Base-by-base conservation (phyloP, 2,888 invertebrate genomes). In the Ashinkailepas kermadecensis region DNA sequence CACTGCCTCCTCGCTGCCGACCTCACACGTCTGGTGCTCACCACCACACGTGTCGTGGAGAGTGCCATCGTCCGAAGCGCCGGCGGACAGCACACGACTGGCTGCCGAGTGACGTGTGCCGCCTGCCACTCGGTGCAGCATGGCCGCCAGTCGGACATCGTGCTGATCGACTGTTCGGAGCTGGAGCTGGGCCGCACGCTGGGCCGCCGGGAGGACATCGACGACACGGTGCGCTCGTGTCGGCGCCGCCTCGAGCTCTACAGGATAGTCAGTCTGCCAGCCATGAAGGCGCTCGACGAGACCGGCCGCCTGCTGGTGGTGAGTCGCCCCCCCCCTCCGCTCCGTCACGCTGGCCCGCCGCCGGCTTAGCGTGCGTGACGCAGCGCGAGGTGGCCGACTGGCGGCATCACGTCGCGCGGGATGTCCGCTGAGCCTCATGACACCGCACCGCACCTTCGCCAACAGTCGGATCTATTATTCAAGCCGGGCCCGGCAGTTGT, bases 151-250 rank as follows among this genome's bases (percentile, higher is more conserved):
- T 95, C 96, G 4, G 92, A 94, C 0, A 91, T 95, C 86, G 91
- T 97, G 9, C 90, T 97, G 0, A 89, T 97, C 85, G 97, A 97
- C 88, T 96, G 96, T 86, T 95, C 96, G 0, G 96, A 96, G 87
- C 90, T 95, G 82, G 95, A 95, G 87, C 89, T 95, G 79, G 95
- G 95, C 0, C 91, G 95, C 57, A 86, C 85, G 83, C 81, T 86
- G 56, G 86, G 86, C 11, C 84, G 85, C 65, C 81, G 86, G 25
- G 84, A 84, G 67, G 94, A 94, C 0, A 89, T 94, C 21, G 96
- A 96, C 86, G 96, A 96, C 88, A 94, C 93, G 13, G 93, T 94
- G 56, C 93, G 94, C 13, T 94, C 95, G 0, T 95, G 96, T 87
- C 90, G 94, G 70, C 90, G 93, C 82, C 90, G 96, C 58, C 89